Evolutionary conservation across 2,888 invertebrate genomes (phyloP), one percentile per base, ranked within the genome.

Genomic region (Candidula unifasciata): DNA sequence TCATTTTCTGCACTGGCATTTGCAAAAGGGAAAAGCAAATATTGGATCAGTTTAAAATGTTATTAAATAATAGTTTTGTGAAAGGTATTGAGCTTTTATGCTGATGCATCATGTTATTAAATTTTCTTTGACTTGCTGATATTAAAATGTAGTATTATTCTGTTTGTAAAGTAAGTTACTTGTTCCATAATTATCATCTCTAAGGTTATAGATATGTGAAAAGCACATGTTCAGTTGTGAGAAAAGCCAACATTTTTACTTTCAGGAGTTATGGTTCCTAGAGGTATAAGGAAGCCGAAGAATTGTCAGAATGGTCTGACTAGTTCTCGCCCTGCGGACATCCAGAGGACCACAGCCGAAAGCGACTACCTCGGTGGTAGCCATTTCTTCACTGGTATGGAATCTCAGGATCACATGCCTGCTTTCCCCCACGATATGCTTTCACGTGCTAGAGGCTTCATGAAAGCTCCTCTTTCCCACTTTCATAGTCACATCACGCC

Each of bases 181-280:
- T 44, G 37, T 68, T 79, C 18, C 30, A 13, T 44, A 13, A 27
- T 68, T 79, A 57, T 79, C 30, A n/a, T 79, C 16, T 79, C 37
- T 27, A 68, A n/a, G 79, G 24, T 6, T 37, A 54, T 64, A 27
- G 78, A 64, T 60, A 64, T 60, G 54, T 57, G 71, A 71, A n/a
- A 54, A 74, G 52, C 30, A 52, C 10, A 16, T 74, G 74, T 74
- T 52, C 74, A 74, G 54, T 74, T 74, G 54, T 74, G 74, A 74
- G 74, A 74, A 74, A 74, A 74, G 54, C 74, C 54, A 52, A 71
- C 52, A 68, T 80, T 80, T 80, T 80, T 80, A 68, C 71, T 80
- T 80, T 80, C 80, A 80, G 80, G 71, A 57, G 30, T 33, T 71
- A 71, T 44, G 57, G 68, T 80, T 71, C 71, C 68, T 69, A 54